phyloP scores from a whole-genome alignment of 2,797 vertebrate genomes.

The Botia kubotai region DNA sequence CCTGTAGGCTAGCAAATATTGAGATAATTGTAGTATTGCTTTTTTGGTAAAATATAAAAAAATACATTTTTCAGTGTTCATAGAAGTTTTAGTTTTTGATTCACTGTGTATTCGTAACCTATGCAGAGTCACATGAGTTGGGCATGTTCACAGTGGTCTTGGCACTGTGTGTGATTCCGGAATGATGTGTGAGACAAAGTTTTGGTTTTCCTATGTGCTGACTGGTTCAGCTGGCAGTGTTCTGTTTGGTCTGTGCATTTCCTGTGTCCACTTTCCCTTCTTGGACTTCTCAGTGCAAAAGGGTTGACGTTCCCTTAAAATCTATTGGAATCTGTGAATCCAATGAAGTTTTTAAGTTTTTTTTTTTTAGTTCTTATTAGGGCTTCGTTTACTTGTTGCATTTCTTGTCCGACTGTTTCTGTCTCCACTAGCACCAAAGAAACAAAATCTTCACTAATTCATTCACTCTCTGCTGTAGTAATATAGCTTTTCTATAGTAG shows the following conservation, averaged over 20 bases:
- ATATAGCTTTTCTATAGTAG: background rate
- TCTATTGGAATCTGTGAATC: slow-evolving; percentile 57
- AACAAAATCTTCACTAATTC: background rate
- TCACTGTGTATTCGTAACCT: slow-evolving; percentile 10
- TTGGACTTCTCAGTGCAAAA: slow-evolving; percentile 52
- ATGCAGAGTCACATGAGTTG: slow-evolving; percentile 31
- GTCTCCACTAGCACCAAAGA: slow-evolving; percentile 2
- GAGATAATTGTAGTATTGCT: background rate
- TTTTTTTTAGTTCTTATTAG: slow-evolving; percentile 64
- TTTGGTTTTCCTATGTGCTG: background rate
- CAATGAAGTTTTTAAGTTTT: slow-evolving; percentile 61
- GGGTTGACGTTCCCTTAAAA: slow-evolving; percentile 57
- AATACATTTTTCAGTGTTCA: background rate
- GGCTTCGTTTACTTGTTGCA: slow-evolving; percentile 33
- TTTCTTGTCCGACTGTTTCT: slow-evolving; percentile 8
- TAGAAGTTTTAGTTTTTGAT: slow-evolving; percentile 1
- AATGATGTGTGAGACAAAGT: background rate
- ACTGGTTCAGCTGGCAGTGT: slow-evolving; percentile 43
- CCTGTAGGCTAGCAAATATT: background rate
- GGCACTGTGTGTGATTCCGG: too few species aligned
- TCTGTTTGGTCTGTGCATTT: slow-evolving; percentile 32
- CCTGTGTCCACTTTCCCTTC: slow-evolving; percentile 44
- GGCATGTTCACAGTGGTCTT: background rate
- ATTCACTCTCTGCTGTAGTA: background rate
- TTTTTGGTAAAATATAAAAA: background rate